Evolutionary conservation across 1,140 invertebrate species (phyloP).

Genomic region (Harlomillsia oculata): DNA sequence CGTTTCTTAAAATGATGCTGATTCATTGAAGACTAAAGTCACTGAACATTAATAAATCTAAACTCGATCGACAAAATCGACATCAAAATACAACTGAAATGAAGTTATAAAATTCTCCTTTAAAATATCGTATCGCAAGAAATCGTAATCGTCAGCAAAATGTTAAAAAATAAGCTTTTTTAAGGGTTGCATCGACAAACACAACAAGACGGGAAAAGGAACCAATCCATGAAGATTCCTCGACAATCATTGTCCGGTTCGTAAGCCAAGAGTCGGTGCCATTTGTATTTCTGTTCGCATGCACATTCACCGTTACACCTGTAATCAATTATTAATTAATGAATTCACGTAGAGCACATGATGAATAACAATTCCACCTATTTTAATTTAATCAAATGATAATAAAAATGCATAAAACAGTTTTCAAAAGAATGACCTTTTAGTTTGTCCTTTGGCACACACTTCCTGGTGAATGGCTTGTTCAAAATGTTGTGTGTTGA

Average conservation of each 20-base stretch:
- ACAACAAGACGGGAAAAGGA: constrained; percentile 85
- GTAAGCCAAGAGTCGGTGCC: constrained; percentile 77
- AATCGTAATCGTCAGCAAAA: no score
- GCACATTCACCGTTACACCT: constrained; percentile 72
- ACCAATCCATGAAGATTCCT: constrained; percentile 93
- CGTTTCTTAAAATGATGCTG: no score
- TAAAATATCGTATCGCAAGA: no score
- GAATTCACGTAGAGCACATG: not conserved
- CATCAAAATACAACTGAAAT: no score
- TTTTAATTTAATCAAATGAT: not conserved
- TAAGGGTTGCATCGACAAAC: constrained; percentile 68
- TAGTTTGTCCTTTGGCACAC: constrained; percentile 72
- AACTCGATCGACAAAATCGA: no score
- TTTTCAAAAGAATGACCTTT: no score
- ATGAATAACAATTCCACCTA: not conserved
- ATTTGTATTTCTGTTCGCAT: constrained; percentile 81
- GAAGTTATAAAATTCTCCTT: no score
- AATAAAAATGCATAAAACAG: not conserved
- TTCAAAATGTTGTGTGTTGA: constrained; percentile 88
- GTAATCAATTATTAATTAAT: no score
- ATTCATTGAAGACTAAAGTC: no score
- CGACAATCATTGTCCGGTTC: constrained; percentile 87
- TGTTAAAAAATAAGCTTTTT: no score
- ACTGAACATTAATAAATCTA: no score
- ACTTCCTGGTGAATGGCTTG: constrained; percentile 92